A percentile compares a stretch with the other conserved stretches of the same genome.
Conservation (phyloP, 2,113 vertebrate species). For the Eudyptes chrysolophus region DNA sequence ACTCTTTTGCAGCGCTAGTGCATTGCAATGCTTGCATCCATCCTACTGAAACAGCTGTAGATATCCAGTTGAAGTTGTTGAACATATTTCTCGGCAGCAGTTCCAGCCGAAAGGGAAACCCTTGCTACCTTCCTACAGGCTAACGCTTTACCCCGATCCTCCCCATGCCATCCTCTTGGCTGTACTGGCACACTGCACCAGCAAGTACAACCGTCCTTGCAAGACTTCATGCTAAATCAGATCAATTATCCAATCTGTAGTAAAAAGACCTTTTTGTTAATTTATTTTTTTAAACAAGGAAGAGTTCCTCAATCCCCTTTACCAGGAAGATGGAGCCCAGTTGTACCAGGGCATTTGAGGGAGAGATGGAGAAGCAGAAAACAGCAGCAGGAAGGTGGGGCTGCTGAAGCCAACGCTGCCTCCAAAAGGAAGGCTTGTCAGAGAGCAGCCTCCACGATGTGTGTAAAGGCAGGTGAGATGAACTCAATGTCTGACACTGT, state of each 20-base stretch:
- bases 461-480: background rate
- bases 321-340: background rate
- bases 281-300: background rate
- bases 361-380: background rate
- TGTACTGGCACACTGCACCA: background rate
- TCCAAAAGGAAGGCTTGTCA: background rate
- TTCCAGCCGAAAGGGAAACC: background rate
- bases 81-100: background rate
- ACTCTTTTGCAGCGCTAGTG: fast-evolving
- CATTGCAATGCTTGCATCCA: background rate
- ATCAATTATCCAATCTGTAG: background rate
- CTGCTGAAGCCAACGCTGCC: background rate
- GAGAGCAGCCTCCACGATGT: background rate
- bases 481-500: background rate
- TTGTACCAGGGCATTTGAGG: background rate
- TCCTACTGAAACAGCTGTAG: background rate
- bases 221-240: background rate
- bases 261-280: background rate
- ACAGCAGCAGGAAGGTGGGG: background rate
- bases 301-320: background rate
- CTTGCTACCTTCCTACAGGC: background rate
- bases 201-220: background rate
- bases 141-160: background rate
- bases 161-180: background rate
- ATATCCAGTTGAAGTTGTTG: background rate